These are phyloP conservation scores for Thamnophis sirtalis DNA, from an alignment of 2,113 vertebrate genomes.

Conservation along the genomic window DNA sequence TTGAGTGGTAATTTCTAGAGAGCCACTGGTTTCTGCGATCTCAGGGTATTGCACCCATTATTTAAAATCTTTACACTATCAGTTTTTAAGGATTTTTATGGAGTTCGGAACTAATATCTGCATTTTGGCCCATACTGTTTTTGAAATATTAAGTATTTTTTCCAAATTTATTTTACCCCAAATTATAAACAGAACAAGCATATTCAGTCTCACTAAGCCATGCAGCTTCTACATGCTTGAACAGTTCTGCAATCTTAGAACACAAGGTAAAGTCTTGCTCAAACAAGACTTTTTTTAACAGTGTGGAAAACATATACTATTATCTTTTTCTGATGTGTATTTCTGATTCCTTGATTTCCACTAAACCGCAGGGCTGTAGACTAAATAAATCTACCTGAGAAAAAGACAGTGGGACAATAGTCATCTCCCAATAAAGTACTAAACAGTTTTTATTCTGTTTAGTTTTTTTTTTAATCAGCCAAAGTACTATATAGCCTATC, in stretches of 20 bases:
- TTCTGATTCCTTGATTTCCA: not conserved
- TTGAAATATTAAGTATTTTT: not conserved
- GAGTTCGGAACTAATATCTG: not conserved
- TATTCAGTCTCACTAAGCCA: not conserved
- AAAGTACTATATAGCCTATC: not conserved
- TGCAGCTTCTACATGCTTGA: not conserved
- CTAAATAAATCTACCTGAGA: not conserved
- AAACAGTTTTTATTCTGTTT: not conserved
- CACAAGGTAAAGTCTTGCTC: not conserved
- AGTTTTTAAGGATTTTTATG: not conserved
- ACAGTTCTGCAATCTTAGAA: not conserved
- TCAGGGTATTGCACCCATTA: not conserved
- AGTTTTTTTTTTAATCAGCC: not conserved
- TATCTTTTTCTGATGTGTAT: not conserved
- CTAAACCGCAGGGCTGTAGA: not conserved
- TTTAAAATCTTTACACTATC: not conserved
- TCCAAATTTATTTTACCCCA: not conserved
- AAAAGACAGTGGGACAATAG: not conserved
- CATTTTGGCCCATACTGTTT: not conserved
- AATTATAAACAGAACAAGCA: not conserved
- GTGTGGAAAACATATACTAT: not conserved
- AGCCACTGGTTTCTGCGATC: not conserved
- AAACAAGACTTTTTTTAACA: not conserved
- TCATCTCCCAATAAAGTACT: not conserved
- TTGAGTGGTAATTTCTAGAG: not conserved